Base-by-base conservation (phyloP, 2,113 vertebrate genomes). In the Actenoides hombroni region DNA sequence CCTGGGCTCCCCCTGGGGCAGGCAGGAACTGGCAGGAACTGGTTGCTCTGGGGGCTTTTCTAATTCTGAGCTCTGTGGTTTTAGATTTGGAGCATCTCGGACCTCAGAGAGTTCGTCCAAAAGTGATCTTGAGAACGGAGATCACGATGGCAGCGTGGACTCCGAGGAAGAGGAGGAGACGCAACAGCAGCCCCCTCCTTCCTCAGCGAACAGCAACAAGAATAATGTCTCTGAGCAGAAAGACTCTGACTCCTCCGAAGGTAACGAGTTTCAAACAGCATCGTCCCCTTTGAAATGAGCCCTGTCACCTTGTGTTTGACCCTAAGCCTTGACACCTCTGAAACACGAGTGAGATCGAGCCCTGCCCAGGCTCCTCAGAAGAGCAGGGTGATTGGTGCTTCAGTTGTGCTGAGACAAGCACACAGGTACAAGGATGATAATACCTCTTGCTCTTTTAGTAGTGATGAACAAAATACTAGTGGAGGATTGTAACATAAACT, bases 71-170 rank as follows among this genome's bases (percentile, higher is more conserved):
- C 49, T 82, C 15, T 79, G 11, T 8, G 0, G 4, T 64, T 64
- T 14, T 79, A 99, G 99, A 95, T 99, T 99, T 57, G 99, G 99
- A 49, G 98, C 97, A 0, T 98, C 98, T 4, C 98, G 98, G 37
- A 94, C 98, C 53, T 98, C 98, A 2, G 99, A 98, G 89, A 97
- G 98, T 53, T 98, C 98, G 7, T 97, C 98, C 16, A 98, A 98
- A 95, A 98, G 97, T 33, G 97, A 98, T 91, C 89, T 98, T 71
- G 98, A 99, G 83, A 98, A 98, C 0, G 98, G 98, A 16, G 98
- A 98, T 71, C 98, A 93, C 7, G 98, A 98, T 0, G 96, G 97
- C 63, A 98, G 98, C 29, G 87, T 88, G 31, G 97, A 97, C 79
- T 98, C 98, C 0, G 98, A 98, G 14, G 97, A 97, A 7, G 98